phyloP scores from a whole-genome alignment of 2,888 invertebrate species.

The Gymnosoma rotundatum region DNA sequence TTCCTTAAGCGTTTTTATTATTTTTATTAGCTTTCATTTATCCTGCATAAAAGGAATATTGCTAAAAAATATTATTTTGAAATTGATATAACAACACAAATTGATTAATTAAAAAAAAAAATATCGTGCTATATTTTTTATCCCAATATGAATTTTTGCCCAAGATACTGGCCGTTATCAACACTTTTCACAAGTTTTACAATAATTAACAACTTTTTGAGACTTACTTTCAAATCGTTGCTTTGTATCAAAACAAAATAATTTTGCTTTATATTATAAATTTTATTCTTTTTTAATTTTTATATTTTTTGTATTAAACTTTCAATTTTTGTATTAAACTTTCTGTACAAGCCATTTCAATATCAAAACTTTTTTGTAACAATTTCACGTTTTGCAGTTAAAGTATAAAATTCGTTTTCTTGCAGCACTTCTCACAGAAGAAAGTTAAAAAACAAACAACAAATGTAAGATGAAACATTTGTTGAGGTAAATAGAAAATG shows the following conservation, averaged over 20 bases:
- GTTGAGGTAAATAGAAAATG: constrained; percentile 1
- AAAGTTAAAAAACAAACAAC: neutral
- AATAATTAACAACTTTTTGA: neutral
- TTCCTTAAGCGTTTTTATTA: too few relatives aligned
- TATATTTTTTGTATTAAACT: neutral
- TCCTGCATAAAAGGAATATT: too few relatives aligned
- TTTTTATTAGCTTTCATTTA: too few relatives aligned
- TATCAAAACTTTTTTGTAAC: neutral
- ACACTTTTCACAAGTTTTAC: too few relatives aligned
- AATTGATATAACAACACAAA: too few relatives aligned
- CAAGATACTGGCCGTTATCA: too few relatives aligned
- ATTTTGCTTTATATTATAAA: neutral
- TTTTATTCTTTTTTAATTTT: neutral
- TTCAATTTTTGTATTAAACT: neutral
- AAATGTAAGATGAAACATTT: neutral
- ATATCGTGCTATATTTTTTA: too few relatives aligned
- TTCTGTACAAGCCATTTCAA: neutral
- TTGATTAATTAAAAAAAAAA: too few relatives aligned
- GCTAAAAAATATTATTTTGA: too few relatives aligned
- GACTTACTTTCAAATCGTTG: neutral
- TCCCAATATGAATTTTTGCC: too few relatives aligned
- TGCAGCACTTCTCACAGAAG: neutral
- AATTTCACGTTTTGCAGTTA: constrained; percentile 2
- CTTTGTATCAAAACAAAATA: neutral
- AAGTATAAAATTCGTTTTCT: constrained; percentile 15